A percentile compares a stretch with the other conserved stretches of the same genome.
These are phyloP conservation scores for Batillaria attramentaria DNA, from an alignment of 1,140 invertebrate genomes.

Conservation along the genomic window DNA sequence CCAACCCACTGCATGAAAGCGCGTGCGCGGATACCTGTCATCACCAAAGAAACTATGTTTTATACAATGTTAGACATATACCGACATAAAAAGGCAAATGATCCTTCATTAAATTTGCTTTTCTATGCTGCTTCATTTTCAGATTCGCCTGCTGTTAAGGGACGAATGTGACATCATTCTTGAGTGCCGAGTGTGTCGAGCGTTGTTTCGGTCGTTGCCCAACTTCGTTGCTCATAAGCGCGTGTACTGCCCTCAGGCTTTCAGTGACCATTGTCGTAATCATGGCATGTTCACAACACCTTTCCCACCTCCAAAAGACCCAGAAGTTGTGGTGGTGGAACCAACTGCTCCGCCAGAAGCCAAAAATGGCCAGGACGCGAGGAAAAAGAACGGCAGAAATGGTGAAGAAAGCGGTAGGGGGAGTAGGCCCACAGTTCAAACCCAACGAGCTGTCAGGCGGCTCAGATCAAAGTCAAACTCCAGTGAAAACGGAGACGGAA, in stretches of 20 bases:
- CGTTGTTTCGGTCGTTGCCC: conserved; percentile 85
- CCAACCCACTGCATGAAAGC: too few relatives aligned
- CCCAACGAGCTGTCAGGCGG: too few relatives aligned
- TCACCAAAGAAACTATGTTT: too few relatives aligned
- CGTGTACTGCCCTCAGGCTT: conserved; percentile 78
- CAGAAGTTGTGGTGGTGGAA: conserved; percentile 59
- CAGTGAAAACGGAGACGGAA: too few relatives aligned
- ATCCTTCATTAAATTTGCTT: too few relatives aligned
- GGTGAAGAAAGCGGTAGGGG: background rate
- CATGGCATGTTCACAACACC: background rate
- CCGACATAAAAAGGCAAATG: too few relatives aligned
- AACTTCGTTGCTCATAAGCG: conserved; percentile 90
- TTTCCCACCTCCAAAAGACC: conserved; percentile 16
- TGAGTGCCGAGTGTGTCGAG: conserved; percentile 88
- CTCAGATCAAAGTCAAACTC: too few relatives aligned
- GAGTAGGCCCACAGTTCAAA: too few relatives aligned
- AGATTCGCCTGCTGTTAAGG: conserved; percentile 76
- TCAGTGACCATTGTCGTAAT: conserved; percentile 25
- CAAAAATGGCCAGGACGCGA: background rate
- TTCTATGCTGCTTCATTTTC: too few relatives aligned
- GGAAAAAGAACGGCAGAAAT: background rate
- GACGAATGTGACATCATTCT: conserved; percentile 88
- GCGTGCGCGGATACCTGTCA: too few relatives aligned
- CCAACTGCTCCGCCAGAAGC: conserved; percentile 38
- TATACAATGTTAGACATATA: too few relatives aligned